A percentile compares a stretch with the other conserved stretches of the same genome.
phyloP scores from a whole-genome alignment of 2,113 vertebrate genomes.

The Tringa solitaria region DNA sequence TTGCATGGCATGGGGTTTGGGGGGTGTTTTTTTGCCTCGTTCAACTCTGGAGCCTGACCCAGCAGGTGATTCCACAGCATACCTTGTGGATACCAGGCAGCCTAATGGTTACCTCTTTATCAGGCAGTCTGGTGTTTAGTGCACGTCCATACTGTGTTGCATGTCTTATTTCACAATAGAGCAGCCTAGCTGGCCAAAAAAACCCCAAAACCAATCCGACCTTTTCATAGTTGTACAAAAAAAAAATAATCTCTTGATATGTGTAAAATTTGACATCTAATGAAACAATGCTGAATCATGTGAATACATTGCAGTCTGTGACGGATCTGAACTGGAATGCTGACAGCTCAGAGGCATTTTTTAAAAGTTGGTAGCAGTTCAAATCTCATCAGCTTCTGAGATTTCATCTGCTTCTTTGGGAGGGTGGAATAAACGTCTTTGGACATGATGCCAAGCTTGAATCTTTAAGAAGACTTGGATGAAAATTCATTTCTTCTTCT shows the following conservation, averaged over 20 bases:
- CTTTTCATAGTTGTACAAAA: not conserved
- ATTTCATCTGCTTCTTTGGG: slow-evolving; percentile 27
- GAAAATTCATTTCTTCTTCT: slow-evolving; percentile 14
- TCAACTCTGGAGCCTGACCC: not conserved
- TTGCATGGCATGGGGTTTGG: fast-evolving
- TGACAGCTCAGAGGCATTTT: slow-evolving; percentile 27
- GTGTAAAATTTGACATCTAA: not conserved
- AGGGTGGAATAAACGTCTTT: slow-evolving; percentile 29
- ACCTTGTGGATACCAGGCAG: not conserved
- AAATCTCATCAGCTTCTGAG: slow-evolving; percentile 47
- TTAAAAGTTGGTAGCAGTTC: slow-evolving; percentile 10
- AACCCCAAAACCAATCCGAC: not conserved
- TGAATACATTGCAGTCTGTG: not conserved
- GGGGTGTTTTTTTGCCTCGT: not conserved
- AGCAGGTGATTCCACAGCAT: not conserved
- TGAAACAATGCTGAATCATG: slow-evolving; percentile 50
- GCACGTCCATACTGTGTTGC: fast-evolving
- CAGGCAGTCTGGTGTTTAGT: not conserved
- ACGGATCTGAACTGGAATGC: not conserved
- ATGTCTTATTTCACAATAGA: not conserved
- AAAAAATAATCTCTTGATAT: not conserved
- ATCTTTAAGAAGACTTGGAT: not conserved
- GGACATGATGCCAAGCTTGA: not conserved
- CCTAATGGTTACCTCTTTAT: not conserved
- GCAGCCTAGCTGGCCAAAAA: not conserved